phyloP scores from a whole-genome alignment of 2,888 invertebrate genomes.

The Trisateles emortualis region DNA sequence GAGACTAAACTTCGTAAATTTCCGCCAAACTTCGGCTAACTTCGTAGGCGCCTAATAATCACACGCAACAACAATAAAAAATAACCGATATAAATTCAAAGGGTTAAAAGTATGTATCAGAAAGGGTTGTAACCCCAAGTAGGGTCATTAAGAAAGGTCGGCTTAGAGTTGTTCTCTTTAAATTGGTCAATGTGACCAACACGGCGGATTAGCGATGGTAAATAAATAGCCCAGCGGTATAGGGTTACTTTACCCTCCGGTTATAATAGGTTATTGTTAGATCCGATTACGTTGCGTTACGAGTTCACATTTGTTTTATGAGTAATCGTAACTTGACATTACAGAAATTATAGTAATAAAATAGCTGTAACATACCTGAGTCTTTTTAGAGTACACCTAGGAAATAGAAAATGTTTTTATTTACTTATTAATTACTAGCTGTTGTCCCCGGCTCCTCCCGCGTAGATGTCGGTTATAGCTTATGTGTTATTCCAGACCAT shows the following conservation, averaged over 20 bases:
- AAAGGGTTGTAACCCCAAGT: constrained; percentile 56
- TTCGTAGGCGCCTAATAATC: constrained; percentile 32
- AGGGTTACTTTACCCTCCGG: constrained; percentile 41
- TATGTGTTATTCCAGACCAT: no score
- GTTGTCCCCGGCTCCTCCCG: no score
- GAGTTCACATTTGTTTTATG: constrained; percentile 23
- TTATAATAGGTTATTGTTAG: constrained; percentile 43
- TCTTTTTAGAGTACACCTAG: no score
- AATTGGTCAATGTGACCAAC: constrained; percentile 60
- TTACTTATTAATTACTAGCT: no score
- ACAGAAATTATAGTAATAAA: background rate
- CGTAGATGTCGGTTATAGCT: no score
- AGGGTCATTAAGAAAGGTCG: constrained; percentile 61
- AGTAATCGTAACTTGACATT: background rate
- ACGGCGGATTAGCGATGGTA: constrained; percentile 54
- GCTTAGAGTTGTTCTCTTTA: constrained; percentile 65
- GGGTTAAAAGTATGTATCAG: constrained; percentile 46
- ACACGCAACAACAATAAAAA: constrained; percentile 44
- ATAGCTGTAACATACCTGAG: constrained; percentile 1
- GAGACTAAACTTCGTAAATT: constrained; percentile 31
- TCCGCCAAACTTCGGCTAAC: constrained; percentile 30
- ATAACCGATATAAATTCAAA: constrained; percentile 54
- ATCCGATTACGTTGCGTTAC: constrained; percentile 35
- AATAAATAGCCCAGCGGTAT: constrained; percentile 49
- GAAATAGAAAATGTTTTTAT: no score